A percentile compares a stretch with the other conserved stretches of the same genome.
Evolutionary conservation across 2,888 invertebrate genomes (phyloP).

Genomic region (Epistrophella euchroma): DNA sequence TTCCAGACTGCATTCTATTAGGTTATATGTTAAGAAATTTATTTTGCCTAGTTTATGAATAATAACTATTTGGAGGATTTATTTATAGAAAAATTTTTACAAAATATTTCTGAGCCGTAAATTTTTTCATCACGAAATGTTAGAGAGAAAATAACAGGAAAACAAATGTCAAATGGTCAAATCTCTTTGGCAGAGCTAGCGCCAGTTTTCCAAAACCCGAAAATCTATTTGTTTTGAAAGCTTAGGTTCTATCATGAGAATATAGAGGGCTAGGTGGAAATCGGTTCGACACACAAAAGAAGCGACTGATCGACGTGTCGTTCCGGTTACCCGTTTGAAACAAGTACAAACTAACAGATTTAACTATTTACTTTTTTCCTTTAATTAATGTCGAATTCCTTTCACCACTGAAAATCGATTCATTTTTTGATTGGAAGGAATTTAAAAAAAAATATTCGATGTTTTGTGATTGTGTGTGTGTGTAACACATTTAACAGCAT

Average conservation of each 20-base stretch:
- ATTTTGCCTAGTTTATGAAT: slow-evolving; percentile 33
- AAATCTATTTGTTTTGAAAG: neutral
- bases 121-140: slow-evolving; percentile 66
- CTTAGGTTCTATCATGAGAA: neutral
- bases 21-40: slow-evolving; percentile 14
- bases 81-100: slow-evolving; percentile 72
- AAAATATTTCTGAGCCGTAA: slow-evolving; percentile 64
- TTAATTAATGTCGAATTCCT: no score
- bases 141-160: slow-evolving; percentile 73
- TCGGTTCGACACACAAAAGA: no score
- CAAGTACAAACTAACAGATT: no score
- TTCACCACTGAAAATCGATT: no score
- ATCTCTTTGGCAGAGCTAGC: slow-evolving; percentile 36
- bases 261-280: neutral
- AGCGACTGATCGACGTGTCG: no score
- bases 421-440: no score
- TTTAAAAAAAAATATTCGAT: no score
- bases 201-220: neutral
- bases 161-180: slow-evolving; percentile 60
- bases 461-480: no score
- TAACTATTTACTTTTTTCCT: no score
- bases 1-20: slow-evolving; percentile 48
- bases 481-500: no score
- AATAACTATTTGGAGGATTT: slow-evolving; percentile 36
- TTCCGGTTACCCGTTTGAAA: no score